A percentile compares a stretch with the other conserved stretches of the same genome.
These are phyloP conservation scores for Ophioninae sp. DNA, from an alignment of 2,888 invertebrate species.

Conservation along the genomic window DNA sequence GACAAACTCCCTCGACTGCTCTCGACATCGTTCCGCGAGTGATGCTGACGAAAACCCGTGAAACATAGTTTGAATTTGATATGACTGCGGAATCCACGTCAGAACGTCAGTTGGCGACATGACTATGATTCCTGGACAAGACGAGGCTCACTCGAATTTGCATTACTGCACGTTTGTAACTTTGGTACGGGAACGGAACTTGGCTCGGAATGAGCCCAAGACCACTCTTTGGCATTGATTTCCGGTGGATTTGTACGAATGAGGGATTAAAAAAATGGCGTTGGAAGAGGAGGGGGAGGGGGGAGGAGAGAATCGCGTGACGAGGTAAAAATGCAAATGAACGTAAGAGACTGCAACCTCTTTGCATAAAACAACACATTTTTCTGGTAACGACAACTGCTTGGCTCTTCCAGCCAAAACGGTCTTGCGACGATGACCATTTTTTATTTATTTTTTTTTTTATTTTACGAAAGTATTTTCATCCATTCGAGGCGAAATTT, in stretches of 20 bases:
- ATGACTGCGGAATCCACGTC: constrained; percentile 11
- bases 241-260: constrained; percentile 1
- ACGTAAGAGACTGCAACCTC: not conserved
- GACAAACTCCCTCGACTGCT: constrained; percentile 38
- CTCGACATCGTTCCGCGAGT: constrained; percentile 35
- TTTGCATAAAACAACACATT: not conserved
- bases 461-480: not conserved
- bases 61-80: constrained; percentile 36
- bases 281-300: not conserved
- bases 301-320: not conserved
- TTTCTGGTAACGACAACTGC: not conserved
- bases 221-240: constrained; percentile 10
- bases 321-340: not conserved
- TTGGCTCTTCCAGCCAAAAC: not conserved
- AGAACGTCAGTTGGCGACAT: constrained; percentile 4
- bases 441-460: not conserved
- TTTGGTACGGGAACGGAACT: not conserved
- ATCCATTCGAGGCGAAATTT: too few species aligned
- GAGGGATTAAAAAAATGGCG: not conserved
- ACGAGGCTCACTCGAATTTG: not conserved
- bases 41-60: constrained; percentile 31
- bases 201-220: not conserved
- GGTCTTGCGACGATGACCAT: not conserved
- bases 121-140: constrained; percentile 21
- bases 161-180: not conserved